phyloP scores from a whole-genome alignment of 2,888 invertebrate species.

The Helleia helle region DNA sequence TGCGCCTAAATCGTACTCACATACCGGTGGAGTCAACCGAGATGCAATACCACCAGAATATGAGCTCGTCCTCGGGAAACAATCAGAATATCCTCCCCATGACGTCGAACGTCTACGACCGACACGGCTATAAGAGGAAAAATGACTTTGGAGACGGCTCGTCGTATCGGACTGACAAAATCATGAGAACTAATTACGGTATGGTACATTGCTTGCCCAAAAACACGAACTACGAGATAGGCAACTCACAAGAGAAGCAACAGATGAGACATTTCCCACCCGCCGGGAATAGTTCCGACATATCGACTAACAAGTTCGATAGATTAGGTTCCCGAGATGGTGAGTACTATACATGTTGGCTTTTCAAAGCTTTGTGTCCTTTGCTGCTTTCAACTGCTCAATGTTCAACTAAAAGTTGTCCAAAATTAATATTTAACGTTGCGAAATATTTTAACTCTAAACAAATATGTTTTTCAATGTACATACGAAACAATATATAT shows the following conservation, averaged over 20 bases:
- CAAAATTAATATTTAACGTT: not conserved
- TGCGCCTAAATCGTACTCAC: constrained; percentile 47
- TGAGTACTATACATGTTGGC: constrained; percentile 32
- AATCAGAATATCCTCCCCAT: constrained; percentile 47
- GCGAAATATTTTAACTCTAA: not conserved
- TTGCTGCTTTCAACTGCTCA: constrained; percentile 18
- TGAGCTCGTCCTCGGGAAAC: constrained; percentile 32
- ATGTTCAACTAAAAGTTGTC: not conserved
- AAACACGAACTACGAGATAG: constrained; percentile 44
- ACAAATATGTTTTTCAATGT: not conserved
- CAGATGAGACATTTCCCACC: constrained; percentile 42
- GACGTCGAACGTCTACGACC: constrained; percentile 52
- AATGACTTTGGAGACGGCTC: constrained; percentile 55
- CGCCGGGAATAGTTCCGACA: constrained; percentile 44
- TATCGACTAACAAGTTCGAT: constrained; percentile 44
- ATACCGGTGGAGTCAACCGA: constrained; percentile 57
- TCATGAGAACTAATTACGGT: constrained; percentile 52
- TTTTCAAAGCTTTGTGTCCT: constrained; percentile 21
- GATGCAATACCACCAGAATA: constrained; percentile 48
- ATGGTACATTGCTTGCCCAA: constrained; percentile 47
- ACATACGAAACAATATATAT: not conserved
- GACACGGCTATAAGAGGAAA: constrained; percentile 54
- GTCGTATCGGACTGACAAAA: constrained; percentile 53
- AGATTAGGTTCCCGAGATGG: constrained; percentile 59
- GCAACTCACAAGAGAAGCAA: constrained; percentile 39